A percentile compares a stretch with the other conserved stretches of the same genome.
Conservation (phyloP, 2,888 invertebrate genomes). For the Hypolimnas misippus region DNA sequence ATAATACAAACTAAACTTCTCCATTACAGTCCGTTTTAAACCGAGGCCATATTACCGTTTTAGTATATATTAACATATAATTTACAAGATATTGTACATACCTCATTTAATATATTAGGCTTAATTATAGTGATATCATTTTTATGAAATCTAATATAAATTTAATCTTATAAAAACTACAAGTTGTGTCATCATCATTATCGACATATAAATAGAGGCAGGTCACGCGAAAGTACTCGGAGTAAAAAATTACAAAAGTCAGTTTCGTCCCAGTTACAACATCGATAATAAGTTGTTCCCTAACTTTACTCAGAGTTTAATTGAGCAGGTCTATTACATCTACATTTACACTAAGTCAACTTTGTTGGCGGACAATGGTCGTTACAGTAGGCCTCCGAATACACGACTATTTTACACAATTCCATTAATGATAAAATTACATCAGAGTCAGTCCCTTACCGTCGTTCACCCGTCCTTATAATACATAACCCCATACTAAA, state of each 20-base stretch:
- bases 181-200: slow-evolving; percentile 1
- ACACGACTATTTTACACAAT: slow-evolving; percentile 76
- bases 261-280: slow-evolving; percentile 62
- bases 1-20: slow-evolving; percentile 5
- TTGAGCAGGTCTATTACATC: slow-evolving; percentile 79
- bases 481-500: slow-evolving; percentile 77
- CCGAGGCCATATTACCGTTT: slow-evolving; percentile 6
- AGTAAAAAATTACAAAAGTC: slow-evolving; percentile 43
- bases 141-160: slow-evolving; percentile 33
- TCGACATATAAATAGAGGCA: slow-evolving; percentile 11
- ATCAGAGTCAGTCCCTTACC: slow-evolving; percentile 79
- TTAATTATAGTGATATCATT: slow-evolving; percentile 20
- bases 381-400: slow-evolving; percentile 74
- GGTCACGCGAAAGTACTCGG: slow-evolving; percentile 8
- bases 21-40: background rate
- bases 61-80: slow-evolving; percentile 12
- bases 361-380: slow-evolving; percentile 74
- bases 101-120: slow-evolving; percentile 14
- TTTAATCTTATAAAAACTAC: slow-evolving; percentile 32
- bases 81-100: slow-evolving; percentile 9
- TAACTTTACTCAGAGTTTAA: slow-evolving; percentile 75
- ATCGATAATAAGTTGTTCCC: slow-evolving; percentile 61
- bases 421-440: slow-evolving; percentile 78
- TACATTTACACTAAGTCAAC: slow-evolving; percentile 78
- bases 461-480: slow-evolving; percentile 73